Evolutionary conservation across 2,888 invertebrate species (phyloP).

Genomic region (Hetaerina titia): DNA sequence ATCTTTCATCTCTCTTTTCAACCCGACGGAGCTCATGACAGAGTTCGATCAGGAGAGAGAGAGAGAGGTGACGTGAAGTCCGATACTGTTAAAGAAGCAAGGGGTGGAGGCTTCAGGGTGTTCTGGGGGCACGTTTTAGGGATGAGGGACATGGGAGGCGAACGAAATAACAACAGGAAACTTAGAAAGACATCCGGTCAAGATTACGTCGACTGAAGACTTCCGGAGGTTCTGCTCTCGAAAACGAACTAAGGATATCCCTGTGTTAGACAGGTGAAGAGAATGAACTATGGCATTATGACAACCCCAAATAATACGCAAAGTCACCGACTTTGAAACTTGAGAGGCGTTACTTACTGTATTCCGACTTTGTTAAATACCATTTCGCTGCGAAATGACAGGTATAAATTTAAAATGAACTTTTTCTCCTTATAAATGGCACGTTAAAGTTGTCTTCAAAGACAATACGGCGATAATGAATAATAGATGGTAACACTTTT

Average conservation of each 20-base stretch:
- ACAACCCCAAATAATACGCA: too few species aligned
- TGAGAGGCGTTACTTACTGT: too few species aligned
- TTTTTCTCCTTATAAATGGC: too few species aligned
- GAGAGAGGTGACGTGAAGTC: neutral
- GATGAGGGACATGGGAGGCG: neutral
- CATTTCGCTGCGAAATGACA: too few species aligned
- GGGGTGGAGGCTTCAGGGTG: neutral
- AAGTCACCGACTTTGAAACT: too few species aligned
- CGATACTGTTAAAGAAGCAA: neutral
- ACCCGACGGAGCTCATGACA: too few species aligned
- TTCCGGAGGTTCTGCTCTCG: neutral
- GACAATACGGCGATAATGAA: too few species aligned
- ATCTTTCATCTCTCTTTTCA: neutral
- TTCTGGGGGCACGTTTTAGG: neutral
- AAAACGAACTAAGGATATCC: neutral
- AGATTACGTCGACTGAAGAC: slow-evolving; percentile 47
- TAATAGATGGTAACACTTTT: too few species aligned
- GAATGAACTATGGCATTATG: too few species aligned
- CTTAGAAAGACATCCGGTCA: slow-evolving; percentile 41
- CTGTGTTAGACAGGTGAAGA: neutral
- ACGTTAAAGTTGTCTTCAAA: too few species aligned
- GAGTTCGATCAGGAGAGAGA: neutral
- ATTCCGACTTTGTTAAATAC: too few species aligned
- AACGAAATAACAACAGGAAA: slow-evolving; percentile 39
- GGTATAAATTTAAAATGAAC: too few species aligned